Evolutionary conservation across 64 coral and sea anemone genomes (phyloP).

Genomic region (Anthopleura sola): DNA sequence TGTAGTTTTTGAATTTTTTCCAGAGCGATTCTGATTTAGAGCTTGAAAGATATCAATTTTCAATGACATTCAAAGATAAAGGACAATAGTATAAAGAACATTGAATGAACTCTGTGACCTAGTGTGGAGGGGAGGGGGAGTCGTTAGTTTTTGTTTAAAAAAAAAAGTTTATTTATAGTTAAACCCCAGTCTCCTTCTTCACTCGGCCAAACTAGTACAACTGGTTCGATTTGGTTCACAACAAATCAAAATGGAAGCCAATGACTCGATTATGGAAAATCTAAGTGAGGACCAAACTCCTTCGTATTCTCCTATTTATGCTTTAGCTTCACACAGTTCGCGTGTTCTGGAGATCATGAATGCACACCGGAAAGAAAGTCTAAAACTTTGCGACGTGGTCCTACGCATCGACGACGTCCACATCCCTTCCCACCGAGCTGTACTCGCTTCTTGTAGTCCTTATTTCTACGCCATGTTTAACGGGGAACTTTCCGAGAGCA

Average conservation of each 20-base stretch:
- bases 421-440: slow-evolving; percentile 77
- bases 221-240: background rate
- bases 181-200: background rate
- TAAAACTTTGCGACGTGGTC: slow-evolving; percentile 96
- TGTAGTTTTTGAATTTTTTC: too few relatives aligned
- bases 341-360: slow-evolving; percentile 86
- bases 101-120: too few relatives aligned
- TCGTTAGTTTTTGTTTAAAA: too few relatives aligned
- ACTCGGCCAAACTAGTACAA: background rate
- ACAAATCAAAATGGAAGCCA: slow-evolving; percentile 14
- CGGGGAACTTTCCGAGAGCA: slow-evolving; percentile 86
- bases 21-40: too few relatives aligned
- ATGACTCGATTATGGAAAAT: background rate
- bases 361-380: slow-evolving; percentile 83
- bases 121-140: background rate
- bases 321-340: slow-evolving; percentile 42
- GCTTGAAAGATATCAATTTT: too few relatives aligned
- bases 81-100: too few relatives aligned
- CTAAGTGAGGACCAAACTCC: slow-evolving; percentile 13
- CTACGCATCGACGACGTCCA: slow-evolving; percentile 82
- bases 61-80: too few relatives aligned
- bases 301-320: slow-evolving; percentile 38
- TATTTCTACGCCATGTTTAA: slow-evolving; percentile 99
- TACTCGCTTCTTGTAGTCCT: slow-evolving; percentile 85
- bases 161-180: background rate